Evolutionary conservation across 2,113 vertebrate genomes (phyloP).

Genomic region (Coreoperca whiteheadi): DNA sequence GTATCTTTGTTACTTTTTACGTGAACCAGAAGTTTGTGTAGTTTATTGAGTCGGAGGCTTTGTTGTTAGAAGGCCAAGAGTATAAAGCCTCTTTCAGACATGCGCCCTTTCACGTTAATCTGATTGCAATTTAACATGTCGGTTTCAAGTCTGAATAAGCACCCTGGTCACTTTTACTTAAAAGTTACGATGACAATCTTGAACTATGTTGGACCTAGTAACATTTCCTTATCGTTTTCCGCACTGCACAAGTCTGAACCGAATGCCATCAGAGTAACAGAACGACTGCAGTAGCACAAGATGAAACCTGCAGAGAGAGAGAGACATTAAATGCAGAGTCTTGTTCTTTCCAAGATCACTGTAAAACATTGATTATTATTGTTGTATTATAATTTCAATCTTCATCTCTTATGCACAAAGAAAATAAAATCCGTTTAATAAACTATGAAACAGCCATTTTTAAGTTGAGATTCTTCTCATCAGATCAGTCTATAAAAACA

Average conservation of each 20-base stretch:
- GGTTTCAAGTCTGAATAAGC: too few relatives aligned
- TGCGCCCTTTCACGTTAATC: background rate
- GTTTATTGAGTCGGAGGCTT: background rate
- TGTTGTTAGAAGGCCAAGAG: background rate
- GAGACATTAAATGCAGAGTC: background rate
- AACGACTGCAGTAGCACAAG: background rate
- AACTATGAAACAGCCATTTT: background rate
- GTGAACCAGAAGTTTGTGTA: background rate
- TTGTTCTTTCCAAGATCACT: background rate
- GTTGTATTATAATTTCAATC: background rate
- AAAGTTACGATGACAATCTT: too few relatives aligned
- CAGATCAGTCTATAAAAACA: background rate
- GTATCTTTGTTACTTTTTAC: background rate
- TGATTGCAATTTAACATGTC: too few relatives aligned
- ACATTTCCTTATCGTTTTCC: too few relatives aligned
- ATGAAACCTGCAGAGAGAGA: too few relatives aligned
- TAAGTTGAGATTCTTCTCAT: background rate
- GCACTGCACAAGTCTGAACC: background rate
- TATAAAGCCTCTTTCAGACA: background rate
- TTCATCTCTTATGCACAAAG: background rate
- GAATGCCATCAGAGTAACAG: too few relatives aligned
- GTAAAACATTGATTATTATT: too few relatives aligned
- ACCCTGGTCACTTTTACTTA: too few relatives aligned
- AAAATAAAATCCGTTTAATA: background rate
- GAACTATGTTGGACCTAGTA: too few relatives aligned